Evolutionary conservation across 1,140 invertebrate species (phyloP).

Genomic region (Drosophila novamexicana): DNA sequence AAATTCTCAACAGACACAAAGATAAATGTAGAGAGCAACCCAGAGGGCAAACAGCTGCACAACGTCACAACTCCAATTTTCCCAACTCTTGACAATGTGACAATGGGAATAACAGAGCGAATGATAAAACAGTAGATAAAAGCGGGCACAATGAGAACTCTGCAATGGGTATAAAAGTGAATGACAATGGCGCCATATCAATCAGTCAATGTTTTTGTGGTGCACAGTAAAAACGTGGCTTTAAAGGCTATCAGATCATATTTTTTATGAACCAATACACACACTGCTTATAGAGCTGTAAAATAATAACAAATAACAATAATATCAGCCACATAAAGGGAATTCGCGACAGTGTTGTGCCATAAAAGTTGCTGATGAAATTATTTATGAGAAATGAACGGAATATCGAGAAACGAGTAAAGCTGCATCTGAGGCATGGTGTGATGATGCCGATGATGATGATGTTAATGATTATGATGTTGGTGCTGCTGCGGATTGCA

Average conservation of each 20-base stretch:
- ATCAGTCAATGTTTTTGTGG: slow-evolving; percentile 73
- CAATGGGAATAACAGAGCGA: slow-evolving; percentile 54
- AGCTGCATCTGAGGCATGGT: background rate
- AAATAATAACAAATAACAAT: slow-evolving; percentile 42
- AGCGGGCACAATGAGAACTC: slow-evolving; percentile 16
- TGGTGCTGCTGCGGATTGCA: slow-evolving; percentile 16
- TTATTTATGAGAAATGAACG: slow-evolving; percentile 78
- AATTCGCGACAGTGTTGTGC: slow-evolving; percentile 37
- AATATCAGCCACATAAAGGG: slow-evolving; percentile 20
- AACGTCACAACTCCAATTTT: slow-evolving; percentile 37
- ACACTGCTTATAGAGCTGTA: slow-evolving; percentile 44
- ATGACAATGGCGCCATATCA: slow-evolving; percentile 63
- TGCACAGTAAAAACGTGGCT: slow-evolving; percentile 13
- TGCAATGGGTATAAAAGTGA: slow-evolving; percentile 68
- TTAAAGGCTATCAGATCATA: slow-evolving; percentile 18
- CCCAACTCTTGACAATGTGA: slow-evolving; percentile 11
- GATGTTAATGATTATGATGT: slow-evolving; percentile 21
- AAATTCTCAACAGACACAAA: background rate
- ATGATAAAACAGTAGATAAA: slow-evolving; percentile 48
- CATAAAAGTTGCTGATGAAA: slow-evolving; percentile 66
- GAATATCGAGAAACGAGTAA: slow-evolving; percentile 12
- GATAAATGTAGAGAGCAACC: background rate
- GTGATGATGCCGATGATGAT: background rate
- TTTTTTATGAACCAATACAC: slow-evolving; percentile 22
- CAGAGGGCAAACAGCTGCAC: background rate